These are phyloP conservation scores for Lucilia sericata DNA, from an alignment of 1,140 invertebrate species.

Conservation along the genomic window DNA sequence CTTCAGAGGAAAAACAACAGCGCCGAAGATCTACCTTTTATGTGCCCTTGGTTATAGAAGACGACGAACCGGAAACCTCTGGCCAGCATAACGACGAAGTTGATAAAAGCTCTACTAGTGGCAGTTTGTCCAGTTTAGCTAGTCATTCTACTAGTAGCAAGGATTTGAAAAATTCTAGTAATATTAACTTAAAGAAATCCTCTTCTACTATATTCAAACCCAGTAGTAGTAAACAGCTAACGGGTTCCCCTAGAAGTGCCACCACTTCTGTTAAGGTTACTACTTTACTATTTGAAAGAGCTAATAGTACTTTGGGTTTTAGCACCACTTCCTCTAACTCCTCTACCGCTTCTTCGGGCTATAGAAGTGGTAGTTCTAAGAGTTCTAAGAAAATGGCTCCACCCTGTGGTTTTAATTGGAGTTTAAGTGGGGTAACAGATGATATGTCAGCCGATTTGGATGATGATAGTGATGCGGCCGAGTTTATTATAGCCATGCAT, in stretches of 20 bases:
- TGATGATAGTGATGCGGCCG: slow-evolving; percentile 52
- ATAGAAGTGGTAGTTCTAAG: slow-evolving; percentile 46
- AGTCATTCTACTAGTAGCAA: slow-evolving; percentile 43
- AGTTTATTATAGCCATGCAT: slow-evolving; percentile 34
- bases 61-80: slow-evolving; percentile 53
- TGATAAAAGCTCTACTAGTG: background rate
- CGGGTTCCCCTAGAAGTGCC: slow-evolving; percentile 53
- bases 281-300: slow-evolving; percentile 56
- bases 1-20: slow-evolving; percentile 60
- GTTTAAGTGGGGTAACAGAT: slow-evolving; percentile 58
- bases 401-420: slow-evolving; percentile 66
- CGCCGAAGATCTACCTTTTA: slow-evolving; percentile 73
- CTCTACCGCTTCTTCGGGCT: slow-evolving; percentile 11
- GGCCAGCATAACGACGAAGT: background rate
- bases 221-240: background rate
- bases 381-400: slow-evolving; percentile 59
- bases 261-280: slow-evolving; percentile 55
- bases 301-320: slow-evolving; percentile 49
- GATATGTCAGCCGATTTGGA: slow-evolving; percentile 55
- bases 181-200: slow-evolving; percentile 53
- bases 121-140: slow-evolving; percentile 38
- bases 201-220: background rate
- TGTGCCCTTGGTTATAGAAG: slow-evolving; percentile 70
- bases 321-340: slow-evolving; percentile 9
- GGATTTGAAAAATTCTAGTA: slow-evolving; percentile 47